These are phyloP conservation scores for Gnathonemus echidnorhynchus DNA, from an alignment of 2,113 vertebrate genomes.

Conservation along the genomic window DNA sequence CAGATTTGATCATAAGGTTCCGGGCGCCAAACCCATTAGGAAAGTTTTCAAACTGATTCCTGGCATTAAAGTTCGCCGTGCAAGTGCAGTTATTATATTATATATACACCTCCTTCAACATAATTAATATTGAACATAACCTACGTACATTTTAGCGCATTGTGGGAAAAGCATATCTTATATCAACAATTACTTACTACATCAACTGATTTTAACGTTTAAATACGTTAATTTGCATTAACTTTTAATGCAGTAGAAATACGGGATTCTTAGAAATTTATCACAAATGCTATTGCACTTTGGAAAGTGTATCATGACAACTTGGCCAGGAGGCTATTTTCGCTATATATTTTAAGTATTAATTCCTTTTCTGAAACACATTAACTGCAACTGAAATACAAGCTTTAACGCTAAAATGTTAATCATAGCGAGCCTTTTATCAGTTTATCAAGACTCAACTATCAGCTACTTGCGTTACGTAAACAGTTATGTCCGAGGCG, in stretches of 20 bases:
- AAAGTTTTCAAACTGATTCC: constrained; percentile 34
- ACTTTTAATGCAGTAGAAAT: neutral
- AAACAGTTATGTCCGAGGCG: constrained; percentile 24
- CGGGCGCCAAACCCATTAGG: constrained; percentile 71
- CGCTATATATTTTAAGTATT: neutral
- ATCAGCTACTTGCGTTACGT: constrained; percentile 2
- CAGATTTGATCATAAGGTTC: constrained; percentile 66
- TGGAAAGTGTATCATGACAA: neutral
- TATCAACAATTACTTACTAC: neutral
- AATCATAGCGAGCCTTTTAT: neutral
- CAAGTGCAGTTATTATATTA: neutral
- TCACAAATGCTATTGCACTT: neutral
- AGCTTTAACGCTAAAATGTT: neutral
- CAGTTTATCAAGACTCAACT: neutral
- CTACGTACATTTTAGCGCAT: neutral
- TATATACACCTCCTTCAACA: neutral
- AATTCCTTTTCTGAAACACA: neutral
- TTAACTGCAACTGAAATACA: neutral
- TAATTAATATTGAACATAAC: neutral
- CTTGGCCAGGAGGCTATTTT: neutral
- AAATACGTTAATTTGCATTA: neutral
- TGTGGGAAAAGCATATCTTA: neutral
- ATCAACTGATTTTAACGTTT: neutral
- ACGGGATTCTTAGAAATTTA: neutral
- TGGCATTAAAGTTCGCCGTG: neutral